Percentiles rank a stretch among this genome's conserved stretches.
These are phyloP conservation scores for Piaya cayana DNA, from an alignment of 2,113 vertebrate species.

Conservation along the genomic window DNA sequence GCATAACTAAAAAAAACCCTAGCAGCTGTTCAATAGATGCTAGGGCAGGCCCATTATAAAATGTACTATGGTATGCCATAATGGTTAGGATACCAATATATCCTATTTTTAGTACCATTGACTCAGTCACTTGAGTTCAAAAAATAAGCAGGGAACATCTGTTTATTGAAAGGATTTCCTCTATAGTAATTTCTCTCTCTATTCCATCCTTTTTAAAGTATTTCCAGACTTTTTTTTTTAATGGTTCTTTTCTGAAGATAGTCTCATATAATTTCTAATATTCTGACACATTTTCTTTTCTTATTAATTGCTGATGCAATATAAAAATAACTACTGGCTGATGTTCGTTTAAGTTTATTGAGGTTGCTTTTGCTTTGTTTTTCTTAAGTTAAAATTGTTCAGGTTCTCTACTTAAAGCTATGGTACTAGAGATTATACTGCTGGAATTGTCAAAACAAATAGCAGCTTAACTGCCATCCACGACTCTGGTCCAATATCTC, in stretches of 20 bases:
- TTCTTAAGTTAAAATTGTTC: not conserved
- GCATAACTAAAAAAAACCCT: constrained; percentile 54
- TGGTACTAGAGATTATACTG: not conserved
- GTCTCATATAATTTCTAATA: not conserved
- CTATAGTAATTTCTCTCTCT: constrained; percentile 23
- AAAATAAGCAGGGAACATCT: constrained; percentile 60
- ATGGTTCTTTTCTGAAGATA: not conserved
- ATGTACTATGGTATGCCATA: constrained; percentile 72
- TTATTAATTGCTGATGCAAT: not conserved
- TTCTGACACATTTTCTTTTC: not conserved
- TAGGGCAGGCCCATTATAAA: constrained; percentile 68
- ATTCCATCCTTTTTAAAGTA: not conserved
- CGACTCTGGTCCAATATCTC: constrained; percentile 46
- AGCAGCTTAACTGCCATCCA: constrained; percentile 34
- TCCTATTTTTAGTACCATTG: constrained; percentile 69
- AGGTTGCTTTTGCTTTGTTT: not conserved
- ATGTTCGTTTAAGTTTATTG: not conserved
- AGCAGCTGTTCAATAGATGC: constrained; percentile 70
- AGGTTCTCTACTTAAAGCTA: not conserved
- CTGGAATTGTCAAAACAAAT: constrained; percentile 73
- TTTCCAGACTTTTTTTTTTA: not conserved
- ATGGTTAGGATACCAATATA: constrained; percentile 59
- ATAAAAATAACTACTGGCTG: not conserved
- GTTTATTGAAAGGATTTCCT: constrained; percentile 62
- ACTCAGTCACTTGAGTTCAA: constrained; percentile 60